These are phyloP conservation scores for Mythimna ferrago DNA, from an alignment of 2,888 invertebrate genomes.

Conservation along the genomic window DNA sequence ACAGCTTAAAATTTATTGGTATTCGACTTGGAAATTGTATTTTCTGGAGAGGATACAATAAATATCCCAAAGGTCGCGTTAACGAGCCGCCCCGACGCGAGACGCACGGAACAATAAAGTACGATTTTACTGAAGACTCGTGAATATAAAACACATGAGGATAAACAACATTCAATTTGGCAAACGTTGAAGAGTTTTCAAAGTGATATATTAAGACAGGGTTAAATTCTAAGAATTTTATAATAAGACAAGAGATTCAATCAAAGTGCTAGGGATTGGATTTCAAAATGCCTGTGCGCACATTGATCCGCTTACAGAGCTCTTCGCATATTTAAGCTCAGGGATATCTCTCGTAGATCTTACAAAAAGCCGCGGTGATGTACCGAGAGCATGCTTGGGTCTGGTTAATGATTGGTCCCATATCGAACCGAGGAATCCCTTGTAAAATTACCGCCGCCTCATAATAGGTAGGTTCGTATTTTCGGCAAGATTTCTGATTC, in stretches of 20 bases:
- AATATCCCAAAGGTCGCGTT: constrained; percentile 89
- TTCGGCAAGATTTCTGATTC: constrained; percentile 89
- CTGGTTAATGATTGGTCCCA: constrained; percentile 87
- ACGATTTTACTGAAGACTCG: constrained; percentile 82
- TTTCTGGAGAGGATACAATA: constrained; percentile 89
- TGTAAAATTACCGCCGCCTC: constrained; percentile 87
- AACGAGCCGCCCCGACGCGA: constrained; percentile 86
- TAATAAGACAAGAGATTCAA: constrained; percentile 68
- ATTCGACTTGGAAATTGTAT: constrained; percentile 88
- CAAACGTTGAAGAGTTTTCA: constrained; percentile 69
- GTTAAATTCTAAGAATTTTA: constrained; percentile 64
- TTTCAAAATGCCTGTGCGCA: constrained; percentile 73
- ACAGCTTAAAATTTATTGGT: constrained; percentile 82
- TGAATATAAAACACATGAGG: constrained; percentile 77
- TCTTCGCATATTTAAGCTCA: constrained; percentile 80
- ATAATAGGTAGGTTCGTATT: constrained; percentile 86
- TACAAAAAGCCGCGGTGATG: constrained; percentile 79
- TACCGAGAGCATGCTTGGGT: constrained; percentile 74
- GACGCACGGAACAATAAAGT: constrained; percentile 87
- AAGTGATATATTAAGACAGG: constrained; percentile 63
- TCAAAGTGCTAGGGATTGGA: constrained; percentile 68
- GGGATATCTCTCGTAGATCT: constrained; percentile 84
- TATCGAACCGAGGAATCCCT: constrained; percentile 88
- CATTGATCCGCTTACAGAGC: constrained; percentile 80
- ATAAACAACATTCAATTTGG: constrained; percentile 78